These are phyloP conservation scores for Dipodomys stephensi DNA, from an alignment of 2,113 vertebrate genomes.

Conservation along the genomic window DNA sequence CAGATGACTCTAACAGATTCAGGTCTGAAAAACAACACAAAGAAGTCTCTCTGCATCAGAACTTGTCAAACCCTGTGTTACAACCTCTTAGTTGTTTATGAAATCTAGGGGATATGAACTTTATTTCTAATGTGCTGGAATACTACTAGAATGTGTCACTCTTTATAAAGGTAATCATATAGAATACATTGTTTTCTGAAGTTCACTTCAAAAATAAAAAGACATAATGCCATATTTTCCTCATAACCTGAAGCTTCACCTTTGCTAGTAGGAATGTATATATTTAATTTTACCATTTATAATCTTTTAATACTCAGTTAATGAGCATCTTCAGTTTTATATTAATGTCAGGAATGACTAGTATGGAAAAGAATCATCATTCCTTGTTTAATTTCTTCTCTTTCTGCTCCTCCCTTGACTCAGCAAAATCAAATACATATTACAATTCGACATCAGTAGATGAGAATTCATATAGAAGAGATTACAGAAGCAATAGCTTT, in stretches of 20 bases:
- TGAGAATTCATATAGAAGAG: background rate
- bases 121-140: background rate
- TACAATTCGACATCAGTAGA: background rate
- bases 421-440: background rate
- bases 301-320: background rate
- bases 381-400: background rate
- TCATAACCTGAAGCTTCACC: background rate
- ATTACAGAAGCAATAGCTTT: background rate
- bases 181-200: background rate
- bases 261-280: background rate
- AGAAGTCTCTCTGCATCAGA: background rate
- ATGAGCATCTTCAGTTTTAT: background rate
- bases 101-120: slow-evolving; percentile 14
- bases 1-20: background rate
- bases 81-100: background rate
- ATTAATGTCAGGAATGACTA: too few relatives aligned
- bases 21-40: slow-evolving; percentile 15
- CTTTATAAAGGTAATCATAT: background rate
- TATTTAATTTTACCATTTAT: background rate
- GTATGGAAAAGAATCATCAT: background rate
- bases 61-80: background rate
- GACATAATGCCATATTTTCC: background rate
- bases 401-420: background rate
- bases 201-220: background rate
- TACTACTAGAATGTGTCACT: background rate